Conservation (phyloP, 2,888 invertebrate species). For the Athrips mouffetella region DNA sequence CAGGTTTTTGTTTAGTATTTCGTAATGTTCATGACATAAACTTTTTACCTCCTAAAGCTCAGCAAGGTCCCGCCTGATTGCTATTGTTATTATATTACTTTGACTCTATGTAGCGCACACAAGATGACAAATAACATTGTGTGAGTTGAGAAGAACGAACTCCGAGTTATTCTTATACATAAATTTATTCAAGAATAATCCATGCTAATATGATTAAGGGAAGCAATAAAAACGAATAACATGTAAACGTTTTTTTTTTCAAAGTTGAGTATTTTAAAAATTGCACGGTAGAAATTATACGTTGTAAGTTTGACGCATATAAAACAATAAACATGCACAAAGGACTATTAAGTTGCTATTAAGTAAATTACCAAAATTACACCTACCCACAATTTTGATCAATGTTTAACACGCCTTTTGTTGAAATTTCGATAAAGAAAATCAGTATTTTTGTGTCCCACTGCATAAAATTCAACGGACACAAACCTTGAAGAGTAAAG, state of each 20-base stretch:
- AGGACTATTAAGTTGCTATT: slow-evolving; percentile 34
- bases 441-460: no score
- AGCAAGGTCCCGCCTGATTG: no score
- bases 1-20: no score
- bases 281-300: slow-evolving; percentile 30
- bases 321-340: slow-evolving; percentile 36
- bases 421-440: no score
- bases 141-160: background rate
- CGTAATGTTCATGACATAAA: no score
- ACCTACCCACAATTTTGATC: slow-evolving; percentile 26
- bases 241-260: slow-evolving; percentile 31
- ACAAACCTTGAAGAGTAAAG: no score
- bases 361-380: slow-evolving; percentile 38
- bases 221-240: slow-evolving; percentile 30
- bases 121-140: background rate
- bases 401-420: no score
- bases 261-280: slow-evolving; percentile 29
- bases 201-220: slow-evolving; percentile 24
- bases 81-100: no score
- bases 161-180: slow-evolving; percentile 24
- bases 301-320: slow-evolving; percentile 34
- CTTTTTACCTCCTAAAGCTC: no score
- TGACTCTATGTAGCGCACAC: no score
- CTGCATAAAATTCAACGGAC: no score
- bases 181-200: slow-evolving; percentile 27